These are phyloP conservation scores for Ceratina australensis DNA, from an alignment of 1,140 invertebrate genomes.

Conservation along the genomic window DNA sequence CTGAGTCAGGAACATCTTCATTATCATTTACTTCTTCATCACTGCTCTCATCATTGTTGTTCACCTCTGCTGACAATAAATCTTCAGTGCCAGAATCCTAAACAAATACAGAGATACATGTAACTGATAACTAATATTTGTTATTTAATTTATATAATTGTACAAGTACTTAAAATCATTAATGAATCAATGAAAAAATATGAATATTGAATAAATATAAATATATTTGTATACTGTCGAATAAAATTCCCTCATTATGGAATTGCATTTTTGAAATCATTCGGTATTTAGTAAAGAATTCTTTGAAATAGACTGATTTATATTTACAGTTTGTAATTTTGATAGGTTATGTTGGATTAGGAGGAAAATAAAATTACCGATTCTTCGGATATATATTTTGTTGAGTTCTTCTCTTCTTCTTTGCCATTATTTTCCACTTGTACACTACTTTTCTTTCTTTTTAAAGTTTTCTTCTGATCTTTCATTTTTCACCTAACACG, in stretches of 20 bases:
- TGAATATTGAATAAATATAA: too few relatives aligned
- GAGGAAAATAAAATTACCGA: conserved; percentile 15
- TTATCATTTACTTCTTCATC: not conserved
- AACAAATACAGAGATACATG: not conserved
- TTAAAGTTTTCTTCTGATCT: conserved; percentile 42
- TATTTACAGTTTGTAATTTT: not conserved
- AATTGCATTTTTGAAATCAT: not conserved
- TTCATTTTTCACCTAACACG: conserved; percentile 48
- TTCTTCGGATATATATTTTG: conserved; percentile 13
- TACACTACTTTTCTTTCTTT: conserved; percentile 46
- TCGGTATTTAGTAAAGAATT: not conserved
- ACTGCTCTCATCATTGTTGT: conserved; percentile 25
- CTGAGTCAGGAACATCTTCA: not conserved
- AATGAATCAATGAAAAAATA: too few relatives aligned
- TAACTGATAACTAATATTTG: too few relatives aligned
- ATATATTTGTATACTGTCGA: too few relatives aligned
- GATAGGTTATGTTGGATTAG: not conserved
- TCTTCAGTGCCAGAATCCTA: conserved; percentile 72
- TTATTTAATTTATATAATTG: not conserved
- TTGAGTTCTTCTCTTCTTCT: conserved; percentile 23
- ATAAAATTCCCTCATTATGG: not conserved
- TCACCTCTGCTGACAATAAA: conserved; percentile 67
- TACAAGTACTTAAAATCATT: not conserved
- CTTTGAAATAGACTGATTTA: not conserved
- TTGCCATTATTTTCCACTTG: conserved; percentile 13